Base-by-base conservation (phyloP, 2,113 vertebrate genomes). In the Eolophus roseicapilla region DNA sequence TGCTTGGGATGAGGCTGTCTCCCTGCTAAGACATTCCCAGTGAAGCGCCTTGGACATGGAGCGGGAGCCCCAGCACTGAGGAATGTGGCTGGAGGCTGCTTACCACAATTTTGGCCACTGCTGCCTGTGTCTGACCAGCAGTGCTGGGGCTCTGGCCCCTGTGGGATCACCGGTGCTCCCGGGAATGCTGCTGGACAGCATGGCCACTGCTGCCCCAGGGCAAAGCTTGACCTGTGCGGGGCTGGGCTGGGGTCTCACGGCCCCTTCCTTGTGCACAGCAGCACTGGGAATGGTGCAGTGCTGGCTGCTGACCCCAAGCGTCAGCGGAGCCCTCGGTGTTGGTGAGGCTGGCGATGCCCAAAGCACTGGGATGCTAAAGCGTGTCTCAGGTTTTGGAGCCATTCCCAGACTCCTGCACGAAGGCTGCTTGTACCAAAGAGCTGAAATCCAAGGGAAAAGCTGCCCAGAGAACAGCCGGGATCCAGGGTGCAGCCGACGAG, bases 251-350 rank as follows among this genome's bases (percentile, higher is more conserved):
- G 46, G 55, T 63, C 37, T 41, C 0, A 0, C 1, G 2, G 23
- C 6, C 60, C 43, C 13, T 23, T 57, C 59, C 64, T 49, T 2
- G 0, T 2, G 5, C 77, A 4, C 43, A 39, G 69, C 53, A n/a
- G 33, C 1, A 1, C 46, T 64, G 63, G 70, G 63, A 65, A 53
- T 0, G 0, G 11, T 7, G 27, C 2, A 4, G 35, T 13, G n/a
- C 27, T 0, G 0, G 16, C 31, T 44, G 47, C 69, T 2, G 3
- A 25, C 21, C 35, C 28, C 49, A 4, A 27, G n/a, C 1, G 5
- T 20, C 0, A 0, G 37, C 2, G 0, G 25, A 35, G 11, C 8
- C 35, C 31, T 7, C 0, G 0, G 29, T 35, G 74, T 10, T 3
- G 18, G 3, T 8, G 31, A 18, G 69, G 41, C 46, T 68, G 62